phyloP scores from a whole-genome alignment of 2,888 invertebrate genomes.

The Archaeoteleia sp. region DNA sequence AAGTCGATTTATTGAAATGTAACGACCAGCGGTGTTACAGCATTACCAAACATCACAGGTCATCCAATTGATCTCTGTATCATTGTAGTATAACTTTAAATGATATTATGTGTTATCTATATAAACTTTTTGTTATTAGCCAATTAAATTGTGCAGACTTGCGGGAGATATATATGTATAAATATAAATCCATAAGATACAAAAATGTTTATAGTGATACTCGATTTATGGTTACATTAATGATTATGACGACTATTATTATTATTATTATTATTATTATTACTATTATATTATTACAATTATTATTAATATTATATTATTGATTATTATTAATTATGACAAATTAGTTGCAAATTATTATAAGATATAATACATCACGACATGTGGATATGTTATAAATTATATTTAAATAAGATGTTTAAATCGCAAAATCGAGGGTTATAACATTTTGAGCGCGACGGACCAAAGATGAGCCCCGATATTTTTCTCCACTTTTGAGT shows the following conservation, averaged over 20 bases:
- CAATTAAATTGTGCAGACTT: slow-evolving; percentile 59
- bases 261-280: slow-evolving; percentile 53
- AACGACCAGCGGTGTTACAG: slow-evolving; percentile 51
- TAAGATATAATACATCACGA: slow-evolving; percentile 59
- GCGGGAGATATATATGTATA: slow-evolving; percentile 30
- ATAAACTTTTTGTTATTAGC: slow-evolving; percentile 69
- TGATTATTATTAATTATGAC: slow-evolving; percentile 38
- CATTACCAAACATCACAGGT: slow-evolving; percentile 71
- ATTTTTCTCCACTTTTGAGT: slow-evolving; percentile 46
- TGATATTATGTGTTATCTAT: slow-evolving; percentile 61
- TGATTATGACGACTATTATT: slow-evolving; percentile 17
- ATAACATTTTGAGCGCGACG: slow-evolving; percentile 63
- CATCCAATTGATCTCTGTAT: slow-evolving; percentile 73
- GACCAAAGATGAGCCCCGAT: slow-evolving; percentile 68
- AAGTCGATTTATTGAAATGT: slow-evolving; percentile 41
- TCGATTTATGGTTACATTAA: slow-evolving; percentile 57
- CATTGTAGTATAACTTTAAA: slow-evolving; percentile 64
- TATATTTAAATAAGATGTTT: slow-evolving; percentile 60
- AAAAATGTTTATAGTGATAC: slow-evolving; percentile 63
- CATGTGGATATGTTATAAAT: slow-evolving; percentile 64
- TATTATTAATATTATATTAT: slow-evolving; percentile 56
- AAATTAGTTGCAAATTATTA: slow-evolving; percentile 15
- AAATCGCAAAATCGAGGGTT: slow-evolving; percentile 65
- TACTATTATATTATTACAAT: slow-evolving; percentile 42
- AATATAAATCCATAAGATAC: too few relatives aligned